Evolutionary conservation across 64 coral and sea anemone genomes (phyloP), one percentile per base, ranked within the genome.

Genomic region (Exaiptasia diaphana): DNA sequence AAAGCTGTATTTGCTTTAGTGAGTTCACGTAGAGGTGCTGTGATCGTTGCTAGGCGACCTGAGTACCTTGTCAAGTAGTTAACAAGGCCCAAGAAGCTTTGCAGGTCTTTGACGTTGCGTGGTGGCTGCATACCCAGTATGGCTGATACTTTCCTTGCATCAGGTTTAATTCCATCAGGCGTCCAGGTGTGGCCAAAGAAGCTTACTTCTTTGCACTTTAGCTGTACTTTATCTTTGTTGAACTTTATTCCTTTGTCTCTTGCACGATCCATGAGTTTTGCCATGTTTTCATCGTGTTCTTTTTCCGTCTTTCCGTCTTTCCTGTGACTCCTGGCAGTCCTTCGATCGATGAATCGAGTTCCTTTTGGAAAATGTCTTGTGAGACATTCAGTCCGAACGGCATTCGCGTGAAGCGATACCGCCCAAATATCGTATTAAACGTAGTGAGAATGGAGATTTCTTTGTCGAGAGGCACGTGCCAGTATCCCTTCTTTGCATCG

Each of bases 381-480:
- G 68, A 73, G 18, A 81, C 85, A 56, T 52, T 5, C 0, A 90
- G 87, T 31, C 77, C 77, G 53, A 82, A 82, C 31, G 87, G 61
- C 30, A 87, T 18, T 35, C 84, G 18, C 12, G 64, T 39, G n/a
- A 83, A 83, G 8, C 48, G 14, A 10, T 33, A 83, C n/a, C 80
- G 56, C 2, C 64, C 80, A 39, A 82, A 70, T 15, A 63, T 40
- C 25, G 43, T 70, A 7, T 17, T 25, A 53, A 82, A 54, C 34
- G 63, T 82, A 22, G 79, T 82, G 9, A 82, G 63, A 27, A 59
- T 50, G 2, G 62, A 82, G 26, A 71, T 87, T 24, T 61, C 57
- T 76, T 87, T 37, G 28, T 87, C 84, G 5, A 87, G 55, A 37
- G 84, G 27, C 2, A 87, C 45, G 23, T 87, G 73, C 84, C 84